Evolutionary conservation across 1,140 invertebrate genomes (phyloP), one percentile per base, ranked within the genome.

Genomic region (Wiebesia pumilae): DNA sequence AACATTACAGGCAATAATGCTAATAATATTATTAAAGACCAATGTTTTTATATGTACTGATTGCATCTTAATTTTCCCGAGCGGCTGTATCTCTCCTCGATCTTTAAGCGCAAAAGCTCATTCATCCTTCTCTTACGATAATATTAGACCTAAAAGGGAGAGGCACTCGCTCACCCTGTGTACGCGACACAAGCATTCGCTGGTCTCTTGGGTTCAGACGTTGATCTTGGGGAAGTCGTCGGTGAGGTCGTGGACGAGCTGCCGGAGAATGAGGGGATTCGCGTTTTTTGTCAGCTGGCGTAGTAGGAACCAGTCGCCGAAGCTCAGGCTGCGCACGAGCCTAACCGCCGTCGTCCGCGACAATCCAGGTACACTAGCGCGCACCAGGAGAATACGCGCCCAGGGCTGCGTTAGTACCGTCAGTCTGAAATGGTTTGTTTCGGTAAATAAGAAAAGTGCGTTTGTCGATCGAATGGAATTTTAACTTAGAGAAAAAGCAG

Each of bases 331-430:
- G 75, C 75, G 85, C 38, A 91, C 90, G 81, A 84, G 80, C 83
- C 73, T 89, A 87, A n/a, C 90, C 89, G 67, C 90, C 84, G 80
- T 87, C 65, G 89, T 88, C 82, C 84, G 88, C 33, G 87, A 82
- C 71, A 91, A 75, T 24, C 88, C 86, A 87, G 94, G 91, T 40
- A 94, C 91, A 83, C 95, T 94, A 12, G 95, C 94, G 86, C 94
- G 94, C 35, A 96, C 91, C 84, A 96, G 91, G 87, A 94, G 93
- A 73, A 94, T 91, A 51, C 95, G 93, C 33, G 95, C 89, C 65
- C 93, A 93, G 0, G 93, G 91, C 77, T 93, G 90, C n/a, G 91
- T 92, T 47, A 96, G 90, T 21, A 95, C 91, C 27, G 95, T 82
- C 3, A 95, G 83, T 82, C 94, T 94, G 82, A 84, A 75, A 43